A percentile compares a stretch with the other conserved stretches of the same genome.
Conservation (phyloP, 2,888 invertebrate species). For the Atrina japonica region DNA sequence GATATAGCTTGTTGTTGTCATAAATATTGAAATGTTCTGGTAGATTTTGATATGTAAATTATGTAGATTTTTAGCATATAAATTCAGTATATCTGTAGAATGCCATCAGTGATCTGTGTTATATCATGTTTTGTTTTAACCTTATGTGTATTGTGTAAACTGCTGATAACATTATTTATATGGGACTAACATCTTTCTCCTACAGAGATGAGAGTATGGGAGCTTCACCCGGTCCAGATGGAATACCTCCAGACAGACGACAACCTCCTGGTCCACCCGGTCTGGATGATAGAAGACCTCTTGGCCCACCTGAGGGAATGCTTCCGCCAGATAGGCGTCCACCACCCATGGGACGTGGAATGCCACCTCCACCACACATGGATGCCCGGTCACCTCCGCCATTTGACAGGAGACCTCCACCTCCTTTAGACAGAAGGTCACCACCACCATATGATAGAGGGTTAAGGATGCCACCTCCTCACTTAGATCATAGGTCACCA, state of each 20-base stretch:
- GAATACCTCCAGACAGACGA: not conserved
- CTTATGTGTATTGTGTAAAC: too few relatives aligned
- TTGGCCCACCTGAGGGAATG: slow-evolving; percentile 30
- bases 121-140: not conserved
- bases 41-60: too few relatives aligned
- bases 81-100: too few relatives aligned
- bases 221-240: slow-evolving; percentile 16
- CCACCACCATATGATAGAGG: slow-evolving; percentile 63
- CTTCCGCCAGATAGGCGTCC: slow-evolving; percentile 45
- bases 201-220: slow-evolving; percentile 31
- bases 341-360: slow-evolving; percentile 50
- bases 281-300: slow-evolving; percentile 52
- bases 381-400: slow-evolving; percentile 57
- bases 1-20: too few relatives aligned
- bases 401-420: slow-evolving; percentile 53
- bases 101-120: not conserved
- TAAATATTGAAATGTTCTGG: too few relatives aligned
- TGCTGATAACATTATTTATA: too few relatives aligned
- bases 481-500: slow-evolving; percentile 53
- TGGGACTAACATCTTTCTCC: not conserved
- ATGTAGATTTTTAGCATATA: too few relatives aligned
- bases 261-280: not conserved
- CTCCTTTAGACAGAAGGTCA: slow-evolving; percentile 59
- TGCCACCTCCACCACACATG: slow-evolving; percentile 44
- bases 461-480: slow-evolving; percentile 53